phyloP scores from a whole-genome alignment of 64 coral and sea anemone species.

The Porites lutea region DNA sequence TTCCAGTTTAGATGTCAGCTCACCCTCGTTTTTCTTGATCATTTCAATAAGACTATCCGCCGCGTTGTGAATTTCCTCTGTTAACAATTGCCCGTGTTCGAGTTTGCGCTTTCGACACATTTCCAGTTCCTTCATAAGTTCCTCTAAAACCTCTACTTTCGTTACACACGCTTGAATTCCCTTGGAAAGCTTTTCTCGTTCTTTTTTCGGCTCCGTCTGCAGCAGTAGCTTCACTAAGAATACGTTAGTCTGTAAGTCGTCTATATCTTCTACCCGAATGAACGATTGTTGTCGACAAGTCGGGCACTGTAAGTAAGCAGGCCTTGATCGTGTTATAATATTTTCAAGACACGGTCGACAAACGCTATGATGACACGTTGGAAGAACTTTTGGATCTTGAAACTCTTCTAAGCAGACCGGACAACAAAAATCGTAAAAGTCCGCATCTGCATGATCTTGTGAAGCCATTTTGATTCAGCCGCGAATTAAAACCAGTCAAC shows the following conservation, averaged over 20 bases:
- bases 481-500: background rate
- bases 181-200: slow-evolving; percentile 54
- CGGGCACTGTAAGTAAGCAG: slow-evolving; percentile 56
- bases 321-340: slow-evolving; percentile 68
- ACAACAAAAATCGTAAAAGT: slow-evolving; percentile 43
- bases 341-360: slow-evolving; percentile 66
- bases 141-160: slow-evolving; percentile 72
- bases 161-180: slow-evolving; percentile 63
- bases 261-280: slow-evolving; percentile 31
- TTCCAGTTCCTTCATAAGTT: slow-evolving; percentile 75
- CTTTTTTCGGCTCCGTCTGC: slow-evolving; percentile 19
- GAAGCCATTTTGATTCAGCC: slow-evolving; percentile 26
- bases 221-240: slow-evolving; percentile 14
- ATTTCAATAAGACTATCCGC: slow-evolving; percentile 69
- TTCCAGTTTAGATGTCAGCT: slow-evolving; percentile 70
- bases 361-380: slow-evolving; percentile 66
- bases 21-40: slow-evolving; percentile 64
- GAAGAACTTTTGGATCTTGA: slow-evolving; percentile 68
- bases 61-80: slow-evolving; percentile 79
- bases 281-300: slow-evolving; percentile 54
- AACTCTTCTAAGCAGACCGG: slow-evolving; percentile 70
- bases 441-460: background rate
- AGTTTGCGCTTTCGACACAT: slow-evolving; percentile 61
- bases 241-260: slow-evolving; percentile 30
- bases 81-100: slow-evolving; percentile 56